Evolutionary conservation across 2,113 vertebrate species (phyloP).

Genomic region (Anhinga rufa): DNA sequence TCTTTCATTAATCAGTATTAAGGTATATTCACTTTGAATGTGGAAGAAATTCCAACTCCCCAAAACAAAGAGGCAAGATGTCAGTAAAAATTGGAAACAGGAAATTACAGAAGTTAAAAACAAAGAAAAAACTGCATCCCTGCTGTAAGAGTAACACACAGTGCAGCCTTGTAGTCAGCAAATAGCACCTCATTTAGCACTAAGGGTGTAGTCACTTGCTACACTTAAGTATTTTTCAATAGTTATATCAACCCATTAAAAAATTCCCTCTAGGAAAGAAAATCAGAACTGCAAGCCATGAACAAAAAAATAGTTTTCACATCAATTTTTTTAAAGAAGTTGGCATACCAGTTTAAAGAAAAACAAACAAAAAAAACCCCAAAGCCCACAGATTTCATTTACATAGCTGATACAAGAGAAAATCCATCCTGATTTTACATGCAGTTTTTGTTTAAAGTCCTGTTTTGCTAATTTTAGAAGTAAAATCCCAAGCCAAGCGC

Average conservation of each 20-base stretch:
- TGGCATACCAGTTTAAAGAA: background rate
- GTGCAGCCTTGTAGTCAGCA: background rate
- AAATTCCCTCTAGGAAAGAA: background rate
- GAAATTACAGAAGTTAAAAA: background rate
- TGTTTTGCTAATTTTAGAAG: background rate
- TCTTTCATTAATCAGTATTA: background rate
- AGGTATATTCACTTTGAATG: background rate
- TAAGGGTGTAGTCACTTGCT: background rate
- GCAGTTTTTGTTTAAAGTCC: background rate
- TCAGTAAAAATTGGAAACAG: background rate
- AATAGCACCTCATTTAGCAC: background rate
- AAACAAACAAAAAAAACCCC: background rate
- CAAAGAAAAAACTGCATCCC: background rate
- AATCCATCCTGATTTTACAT: background rate
- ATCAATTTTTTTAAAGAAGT: background rate
- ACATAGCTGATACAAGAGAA: background rate
- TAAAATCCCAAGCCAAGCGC: background rate
- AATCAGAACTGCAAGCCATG: background rate
- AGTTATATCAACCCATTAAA: background rate
- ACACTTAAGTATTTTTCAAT: background rate
- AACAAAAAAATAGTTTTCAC: background rate
- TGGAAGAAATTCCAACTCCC: background rate
- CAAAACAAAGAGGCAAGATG: background rate
- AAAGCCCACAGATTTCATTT: background rate
- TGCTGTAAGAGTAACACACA: background rate